A percentile compares a stretch with the other conserved stretches of the same genome.
Evolutionary conservation across 2,888 invertebrate species (phyloP).

Genomic region (Meteorus cinctellus): DNA sequence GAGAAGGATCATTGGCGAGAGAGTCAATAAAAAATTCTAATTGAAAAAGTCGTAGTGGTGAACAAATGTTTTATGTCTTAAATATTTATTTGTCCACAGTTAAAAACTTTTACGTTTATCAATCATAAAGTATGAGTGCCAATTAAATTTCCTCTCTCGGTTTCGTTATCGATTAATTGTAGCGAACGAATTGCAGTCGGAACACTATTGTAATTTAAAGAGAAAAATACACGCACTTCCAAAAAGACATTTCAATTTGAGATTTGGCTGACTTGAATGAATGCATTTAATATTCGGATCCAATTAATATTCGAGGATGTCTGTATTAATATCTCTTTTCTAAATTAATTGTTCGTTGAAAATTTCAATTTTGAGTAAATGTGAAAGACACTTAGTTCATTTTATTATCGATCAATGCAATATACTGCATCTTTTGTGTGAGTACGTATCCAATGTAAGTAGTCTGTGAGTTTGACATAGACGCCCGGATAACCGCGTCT

Average conservation of each 20-base stretch:
- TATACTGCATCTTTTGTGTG: constrained; percentile 65
- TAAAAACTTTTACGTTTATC: neutral
- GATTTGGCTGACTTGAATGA: neutral
- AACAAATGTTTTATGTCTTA: constrained; percentile 5
- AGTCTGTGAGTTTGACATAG: constrained; percentile 61
- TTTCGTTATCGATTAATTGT: neutral
- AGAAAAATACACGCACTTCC: neutral
- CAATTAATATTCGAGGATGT: neutral
- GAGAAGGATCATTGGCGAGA: neutral
- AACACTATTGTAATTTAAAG: constrained; percentile 11
- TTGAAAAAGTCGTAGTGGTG: constrained; percentile 7
- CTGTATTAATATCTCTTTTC: neutral
- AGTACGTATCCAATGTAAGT: constrained; percentile 66
- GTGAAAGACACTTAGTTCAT: constrained; percentile 10
- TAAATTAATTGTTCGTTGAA: neutral
- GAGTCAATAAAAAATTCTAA: constrained; percentile 12
- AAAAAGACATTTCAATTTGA: neutral
- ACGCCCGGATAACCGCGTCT: constrained; percentile 76
- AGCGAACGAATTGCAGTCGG: neutral
- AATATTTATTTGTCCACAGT: neutral
- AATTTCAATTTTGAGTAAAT: neutral
- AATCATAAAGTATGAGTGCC: constrained; percentile 5
- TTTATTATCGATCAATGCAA: constrained; percentile 56
- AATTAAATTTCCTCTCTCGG: neutral
- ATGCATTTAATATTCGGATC: neutral